Percentiles rank a stretch among this genome's conserved stretches.
phyloP scores from a whole-genome alignment of 2,113 vertebrate species.

The Manacus vitellinus region DNA sequence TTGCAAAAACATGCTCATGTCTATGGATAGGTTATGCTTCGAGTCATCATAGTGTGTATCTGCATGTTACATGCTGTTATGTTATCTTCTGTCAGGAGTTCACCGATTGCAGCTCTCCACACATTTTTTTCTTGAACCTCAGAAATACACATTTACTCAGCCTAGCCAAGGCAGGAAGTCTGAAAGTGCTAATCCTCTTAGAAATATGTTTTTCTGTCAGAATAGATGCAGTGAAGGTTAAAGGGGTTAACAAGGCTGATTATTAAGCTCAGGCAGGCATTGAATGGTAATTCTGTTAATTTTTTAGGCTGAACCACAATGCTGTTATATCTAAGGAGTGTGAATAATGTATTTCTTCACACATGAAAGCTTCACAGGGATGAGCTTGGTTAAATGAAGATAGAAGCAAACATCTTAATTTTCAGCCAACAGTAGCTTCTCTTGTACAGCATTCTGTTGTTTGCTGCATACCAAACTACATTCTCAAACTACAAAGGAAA shows the following conservation, averaged over 20 bases:
- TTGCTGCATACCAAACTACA: not conserved
- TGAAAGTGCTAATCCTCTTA: constrained; percentile 32
- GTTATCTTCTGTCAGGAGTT: not conserved
- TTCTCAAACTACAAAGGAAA: not conserved
- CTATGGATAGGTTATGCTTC: not conserved
- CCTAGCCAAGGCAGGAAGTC: not conserved
- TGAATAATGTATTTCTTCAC: constrained; percentile 69
- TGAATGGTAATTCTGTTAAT: constrained; percentile 51
- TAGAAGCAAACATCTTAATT: constrained; percentile 64
- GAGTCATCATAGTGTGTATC: not conserved
- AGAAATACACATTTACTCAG: not conserved
- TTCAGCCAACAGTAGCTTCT: constrained; percentile 19
- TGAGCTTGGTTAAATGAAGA: constrained; percentile 29
- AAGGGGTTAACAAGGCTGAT: constrained; percentile 54
- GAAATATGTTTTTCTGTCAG: constrained; percentile 33
- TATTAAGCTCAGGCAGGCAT: constrained; percentile 19
- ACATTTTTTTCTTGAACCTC: not conserved
- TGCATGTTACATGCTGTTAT: not conserved
- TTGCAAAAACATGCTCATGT: not conserved
- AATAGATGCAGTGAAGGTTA: constrained; percentile 20
- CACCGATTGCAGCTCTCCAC: not conserved
- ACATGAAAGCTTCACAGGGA: constrained; percentile 35
- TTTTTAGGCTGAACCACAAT: constrained; percentile 51
- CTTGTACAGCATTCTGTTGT: not conserved
- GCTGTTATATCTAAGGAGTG: constrained; percentile 22